Evolutionary conservation across 2,888 invertebrate genomes (phyloP).

Genomic region (Allophyes oxyacanthae): DNA sequence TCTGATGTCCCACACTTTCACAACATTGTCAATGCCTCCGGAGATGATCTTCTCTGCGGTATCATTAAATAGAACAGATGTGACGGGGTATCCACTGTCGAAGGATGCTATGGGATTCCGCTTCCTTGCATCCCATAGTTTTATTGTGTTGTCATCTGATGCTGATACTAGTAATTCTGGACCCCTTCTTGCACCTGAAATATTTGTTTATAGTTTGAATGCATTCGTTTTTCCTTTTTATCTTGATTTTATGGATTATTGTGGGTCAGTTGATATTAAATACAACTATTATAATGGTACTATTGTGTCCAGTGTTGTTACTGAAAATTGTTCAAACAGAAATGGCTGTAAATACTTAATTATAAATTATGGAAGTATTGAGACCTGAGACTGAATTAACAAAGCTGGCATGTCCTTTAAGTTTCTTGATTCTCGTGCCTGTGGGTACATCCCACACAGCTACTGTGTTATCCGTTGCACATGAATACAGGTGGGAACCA

Average conservation of each 20-base stretch:
- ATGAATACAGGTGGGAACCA: slow-evolving; percentile 95
- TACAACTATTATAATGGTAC: too few relatives aligned
- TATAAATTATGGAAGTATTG: not conserved
- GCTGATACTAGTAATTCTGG: slow-evolving; percentile 97
- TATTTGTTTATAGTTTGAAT: too few relatives aligned
- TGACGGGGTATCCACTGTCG: slow-evolving; percentile 93
- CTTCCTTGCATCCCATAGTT: slow-evolving; percentile 97
- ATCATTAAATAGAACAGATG: slow-evolving; percentile 97
- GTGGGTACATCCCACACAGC: slow-evolving; percentile 98
- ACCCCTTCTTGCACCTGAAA: slow-evolving; percentile 94
- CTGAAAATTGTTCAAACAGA: too few relatives aligned
- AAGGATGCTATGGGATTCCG: slow-evolving; percentile 93
- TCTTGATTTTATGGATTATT: too few relatives aligned
- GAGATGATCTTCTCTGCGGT: slow-evolving; percentile 98
- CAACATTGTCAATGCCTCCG: slow-evolving; percentile 98
- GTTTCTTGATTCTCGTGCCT: slow-evolving; percentile 95
- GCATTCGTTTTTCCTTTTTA: too few relatives aligned
- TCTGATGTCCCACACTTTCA: slow-evolving; percentile 99
- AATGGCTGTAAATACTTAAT: not conserved
- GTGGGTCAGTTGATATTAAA: too few relatives aligned
- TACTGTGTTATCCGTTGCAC: slow-evolving; percentile 98
- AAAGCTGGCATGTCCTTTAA: slow-evolving; percentile 95
- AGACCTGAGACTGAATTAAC: slow-evolving; percentile 92
- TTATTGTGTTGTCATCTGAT: slow-evolving; percentile 97
- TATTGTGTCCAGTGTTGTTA: too few relatives aligned